Conservation (phyloP, 2,797 vertebrate genomes). For the Tarsius wallacei region DNA sequence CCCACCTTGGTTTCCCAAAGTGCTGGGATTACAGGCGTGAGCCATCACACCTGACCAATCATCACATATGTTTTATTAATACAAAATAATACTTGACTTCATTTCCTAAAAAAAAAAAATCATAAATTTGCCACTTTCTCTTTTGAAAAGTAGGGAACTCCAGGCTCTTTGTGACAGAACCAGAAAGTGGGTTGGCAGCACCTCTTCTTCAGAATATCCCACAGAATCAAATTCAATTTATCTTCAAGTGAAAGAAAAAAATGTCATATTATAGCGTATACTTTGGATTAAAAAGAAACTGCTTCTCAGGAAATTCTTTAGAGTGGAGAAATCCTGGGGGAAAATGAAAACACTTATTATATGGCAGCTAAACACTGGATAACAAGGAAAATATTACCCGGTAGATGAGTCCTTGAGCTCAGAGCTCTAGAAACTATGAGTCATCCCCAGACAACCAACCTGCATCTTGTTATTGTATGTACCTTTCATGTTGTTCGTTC, state of each 20-base stretch:
- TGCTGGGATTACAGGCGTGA: background rate
- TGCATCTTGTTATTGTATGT: background rate
- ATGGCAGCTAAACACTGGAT: background rate
- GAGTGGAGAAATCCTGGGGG: background rate
- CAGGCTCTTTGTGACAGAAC: background rate
- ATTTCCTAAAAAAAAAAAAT: conserved; percentile 14
- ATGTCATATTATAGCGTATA: background rate
- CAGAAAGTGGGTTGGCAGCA: background rate
- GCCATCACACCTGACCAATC: background rate
- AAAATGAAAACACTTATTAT: background rate
- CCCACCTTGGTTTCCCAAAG: background rate
- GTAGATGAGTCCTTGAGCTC: background rate
- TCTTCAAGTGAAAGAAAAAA: background rate
- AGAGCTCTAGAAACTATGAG: background rate
- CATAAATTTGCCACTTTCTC: background rate
- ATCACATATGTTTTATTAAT: background rate
- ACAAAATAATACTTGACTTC: conserved; percentile 14
- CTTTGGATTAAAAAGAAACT: background rate
- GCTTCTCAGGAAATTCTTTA: conserved; percentile 55
- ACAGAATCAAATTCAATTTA: conserved; percentile 47
- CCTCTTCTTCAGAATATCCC: background rate
- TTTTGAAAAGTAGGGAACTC: background rate
- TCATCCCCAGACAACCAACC: background rate
- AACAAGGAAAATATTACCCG: background rate
- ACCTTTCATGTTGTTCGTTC: background rate